These are phyloP conservation scores for Acipenser ruthenus DNA, from an alignment of 2,797 vertebrate species.

Conservation along the genomic window DNA sequence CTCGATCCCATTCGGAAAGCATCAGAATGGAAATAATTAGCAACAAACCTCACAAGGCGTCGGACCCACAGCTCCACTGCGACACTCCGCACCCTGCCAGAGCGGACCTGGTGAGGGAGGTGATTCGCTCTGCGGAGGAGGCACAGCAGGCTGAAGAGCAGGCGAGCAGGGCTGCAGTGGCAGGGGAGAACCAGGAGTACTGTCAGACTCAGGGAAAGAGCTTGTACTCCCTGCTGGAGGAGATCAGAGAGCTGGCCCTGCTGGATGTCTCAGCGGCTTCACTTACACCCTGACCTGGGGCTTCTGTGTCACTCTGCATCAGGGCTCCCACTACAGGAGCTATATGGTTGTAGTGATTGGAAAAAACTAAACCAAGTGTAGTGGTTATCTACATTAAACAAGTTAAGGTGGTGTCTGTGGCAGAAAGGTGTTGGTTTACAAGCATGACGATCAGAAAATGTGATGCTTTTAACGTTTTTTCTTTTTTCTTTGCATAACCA, in stretches of 20 bases:
- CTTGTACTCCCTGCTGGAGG: constrained; percentile 80
- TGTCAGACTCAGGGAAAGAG: constrained; percentile 72
- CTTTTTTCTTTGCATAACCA: too few species aligned
- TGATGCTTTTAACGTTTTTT: too few species aligned
- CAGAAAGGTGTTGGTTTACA: too few species aligned
- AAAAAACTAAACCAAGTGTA: too few species aligned
- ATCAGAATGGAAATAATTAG: constrained; percentile 73
- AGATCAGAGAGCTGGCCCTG: constrained; percentile 78
- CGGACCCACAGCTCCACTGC: neutral
- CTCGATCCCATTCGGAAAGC: constrained; percentile 64
- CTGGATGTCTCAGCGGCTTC: constrained; percentile 47
- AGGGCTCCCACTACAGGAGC: too few species aligned
- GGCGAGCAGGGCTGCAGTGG: constrained; percentile 43
- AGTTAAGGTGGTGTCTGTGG: too few species aligned
- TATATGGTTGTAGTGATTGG: too few species aligned
- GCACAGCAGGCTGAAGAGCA: constrained; percentile 58
- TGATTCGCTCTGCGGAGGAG: constrained; percentile 70
- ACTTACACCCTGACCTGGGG: neutral
- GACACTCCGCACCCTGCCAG: constrained; percentile 25
- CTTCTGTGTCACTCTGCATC: constrained; percentile 22
- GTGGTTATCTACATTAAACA: too few species aligned
- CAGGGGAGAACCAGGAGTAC: constrained; percentile 67
- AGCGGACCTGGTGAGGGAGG: constrained; percentile 67
- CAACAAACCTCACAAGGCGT: constrained; percentile 43
- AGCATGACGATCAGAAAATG: too few species aligned